Conservation (phyloP, 2,113 vertebrate genomes). For the Caracal caracal region DNA sequence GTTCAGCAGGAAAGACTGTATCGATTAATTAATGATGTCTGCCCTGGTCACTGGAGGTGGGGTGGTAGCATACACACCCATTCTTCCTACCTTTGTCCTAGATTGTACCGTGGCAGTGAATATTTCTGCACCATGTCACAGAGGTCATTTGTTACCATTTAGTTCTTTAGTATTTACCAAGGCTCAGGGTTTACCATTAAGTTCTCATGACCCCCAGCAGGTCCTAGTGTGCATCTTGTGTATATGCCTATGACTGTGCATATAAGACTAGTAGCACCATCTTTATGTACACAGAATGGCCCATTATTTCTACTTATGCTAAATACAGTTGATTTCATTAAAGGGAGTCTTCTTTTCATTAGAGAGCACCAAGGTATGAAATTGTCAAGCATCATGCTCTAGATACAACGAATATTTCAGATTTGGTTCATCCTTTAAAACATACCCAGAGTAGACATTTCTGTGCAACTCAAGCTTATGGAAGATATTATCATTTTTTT, state of each 20-base stretch:
- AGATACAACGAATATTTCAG: conserved; percentile 46
- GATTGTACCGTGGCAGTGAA: not conserved
- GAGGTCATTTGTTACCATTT: not conserved
- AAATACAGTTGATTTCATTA: not conserved
- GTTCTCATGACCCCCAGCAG: not conserved
- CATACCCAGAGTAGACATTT: conserved; percentile 45
- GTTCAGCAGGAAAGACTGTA: not conserved
- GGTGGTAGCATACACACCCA: not conserved
- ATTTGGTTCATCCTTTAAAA: conserved; percentile 60
- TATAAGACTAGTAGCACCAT: not conserved
- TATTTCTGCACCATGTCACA: not conserved
- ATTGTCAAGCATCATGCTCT: not conserved
- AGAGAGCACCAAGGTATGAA: conserved; percentile 18
- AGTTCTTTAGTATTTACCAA: not conserved
- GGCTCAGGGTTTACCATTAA: not conserved
- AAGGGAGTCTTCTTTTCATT: not conserved
- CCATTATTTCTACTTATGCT: not conserved
- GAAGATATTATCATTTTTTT: not conserved
- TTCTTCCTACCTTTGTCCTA: not conserved
- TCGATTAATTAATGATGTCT: not conserved
- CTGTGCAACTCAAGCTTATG: not conserved
- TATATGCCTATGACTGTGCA: not conserved
- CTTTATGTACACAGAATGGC: not conserved
- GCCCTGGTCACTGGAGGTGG: not conserved
- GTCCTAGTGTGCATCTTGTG: not conserved